Evolutionary conservation across 2,113 vertebrate species (phyloP), one percentile per base, ranked within the genome.

Genomic region (Antigone vipio): DNA sequence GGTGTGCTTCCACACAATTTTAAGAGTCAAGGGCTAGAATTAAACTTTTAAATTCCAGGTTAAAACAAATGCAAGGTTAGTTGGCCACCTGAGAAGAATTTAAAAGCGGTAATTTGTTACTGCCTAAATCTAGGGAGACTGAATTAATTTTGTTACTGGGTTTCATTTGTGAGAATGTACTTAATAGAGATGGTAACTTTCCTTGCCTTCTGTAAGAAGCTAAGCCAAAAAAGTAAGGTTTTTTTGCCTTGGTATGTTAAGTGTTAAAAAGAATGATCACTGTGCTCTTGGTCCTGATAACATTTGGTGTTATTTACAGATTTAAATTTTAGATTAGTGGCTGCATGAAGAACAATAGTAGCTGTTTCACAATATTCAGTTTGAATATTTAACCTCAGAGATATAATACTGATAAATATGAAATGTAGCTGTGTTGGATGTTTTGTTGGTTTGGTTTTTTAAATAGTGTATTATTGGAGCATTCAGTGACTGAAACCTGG

Each of bases 341-440:
- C 45, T 94, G 6, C 2, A 2, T 50, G 49, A 72, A 66, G 88
- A 93, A 68, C 83, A 78, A 32, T 62, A 56, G 47, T 32, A 95
- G 59, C 5, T 44, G 12, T 89, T 97, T 95, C 77, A 87, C 69
- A 89, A 59, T 45, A 20, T 27, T 81, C 23, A 9, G 38, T 85
- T 84, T 59, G 73, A 84, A 55, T 78, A 27, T 67, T 89, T 87
- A 86, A 87, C 60, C 44, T 95, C 49, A 11, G 55, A 89, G 77
- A 71, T 69, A 45, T 10, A 49, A 16, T 34, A 12, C 66, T 62
- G 83, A 67, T 90, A 74, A 72, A 56, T 30, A 22, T 11, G 14
- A 78, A 69, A 35, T 15, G 11, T 30, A 60, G 45, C 40, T 50
- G 40, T 45, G 30, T 58, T 75, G 50, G 16, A 6, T 35, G 27